phyloP scores from a whole-genome alignment of 2,797 vertebrate species.

The Avahi laniger region DNA sequence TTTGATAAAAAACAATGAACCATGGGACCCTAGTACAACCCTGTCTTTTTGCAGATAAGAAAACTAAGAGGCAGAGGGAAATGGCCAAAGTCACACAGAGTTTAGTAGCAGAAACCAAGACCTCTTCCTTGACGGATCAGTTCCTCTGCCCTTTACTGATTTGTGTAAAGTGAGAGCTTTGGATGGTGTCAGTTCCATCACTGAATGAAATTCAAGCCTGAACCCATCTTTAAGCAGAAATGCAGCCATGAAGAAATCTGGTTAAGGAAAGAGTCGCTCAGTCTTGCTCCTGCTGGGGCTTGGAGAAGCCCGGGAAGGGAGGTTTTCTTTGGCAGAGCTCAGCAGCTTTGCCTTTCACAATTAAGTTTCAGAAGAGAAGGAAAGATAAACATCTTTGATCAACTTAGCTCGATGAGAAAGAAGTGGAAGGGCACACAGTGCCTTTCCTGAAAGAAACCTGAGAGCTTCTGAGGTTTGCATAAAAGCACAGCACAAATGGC shows the following conservation, averaged over 20 bases:
- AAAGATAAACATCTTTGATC: not conserved
- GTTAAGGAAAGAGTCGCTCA: not conserved
- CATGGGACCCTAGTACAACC: not conserved
- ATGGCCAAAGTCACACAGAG: not conserved
- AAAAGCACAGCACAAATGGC: not conserved
- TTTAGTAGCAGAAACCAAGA: not conserved
- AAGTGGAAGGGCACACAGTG: not conserved
- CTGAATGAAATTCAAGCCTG: not conserved
- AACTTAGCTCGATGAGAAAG: not conserved
- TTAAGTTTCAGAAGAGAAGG: not conserved
- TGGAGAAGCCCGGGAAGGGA: not conserved
- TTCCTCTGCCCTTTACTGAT: not conserved
- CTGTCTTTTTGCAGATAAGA: not conserved
- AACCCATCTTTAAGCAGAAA: not conserved
- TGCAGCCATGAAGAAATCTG: not conserved
- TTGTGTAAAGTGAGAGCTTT: not conserved
- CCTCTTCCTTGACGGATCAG: not conserved
- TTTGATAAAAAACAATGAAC: not conserved
- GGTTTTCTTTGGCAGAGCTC: not conserved
- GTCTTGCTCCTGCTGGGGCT: not conserved
- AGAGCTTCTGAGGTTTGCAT: constrained; percentile 1
- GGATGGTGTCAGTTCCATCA: not conserved
- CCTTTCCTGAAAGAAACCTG: constrained; percentile 16
- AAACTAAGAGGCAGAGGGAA: not conserved
- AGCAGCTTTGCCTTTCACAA: not conserved